Evolutionary conservation across 2,888 invertebrate species (phyloP).

Genomic region (Coleophora flavipennella): DNA sequence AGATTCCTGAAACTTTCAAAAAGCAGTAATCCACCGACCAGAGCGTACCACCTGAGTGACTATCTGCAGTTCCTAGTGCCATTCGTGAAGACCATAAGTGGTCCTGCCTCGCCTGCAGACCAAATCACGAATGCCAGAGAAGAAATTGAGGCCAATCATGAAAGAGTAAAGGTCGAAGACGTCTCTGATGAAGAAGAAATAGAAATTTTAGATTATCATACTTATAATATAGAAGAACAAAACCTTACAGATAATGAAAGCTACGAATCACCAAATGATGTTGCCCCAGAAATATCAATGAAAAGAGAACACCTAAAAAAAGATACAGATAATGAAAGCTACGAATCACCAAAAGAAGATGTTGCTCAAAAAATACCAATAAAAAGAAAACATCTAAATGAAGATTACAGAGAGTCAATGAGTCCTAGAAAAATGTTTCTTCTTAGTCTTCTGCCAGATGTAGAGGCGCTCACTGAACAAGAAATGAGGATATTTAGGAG

Average conservation of each 20-base stretch:
- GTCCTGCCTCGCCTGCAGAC: no score
- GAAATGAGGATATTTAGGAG: conserved; percentile 26
- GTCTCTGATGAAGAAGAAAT: background rate
- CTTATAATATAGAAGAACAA: background rate
- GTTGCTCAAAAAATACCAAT: no score
- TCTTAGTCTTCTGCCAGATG: conserved; percentile 23
- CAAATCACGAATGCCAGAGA: no score
- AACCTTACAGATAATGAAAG: no score
- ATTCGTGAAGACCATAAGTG: conserved; percentile 14
- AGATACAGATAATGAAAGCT: no score
- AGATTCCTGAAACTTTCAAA: conserved; percentile 21
- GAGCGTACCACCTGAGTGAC: conserved; percentile 23
- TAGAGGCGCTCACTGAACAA: conserved; percentile 22
- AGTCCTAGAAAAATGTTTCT: conserved; percentile 27
- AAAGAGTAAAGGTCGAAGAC: background rate
- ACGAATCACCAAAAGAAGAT: no score
- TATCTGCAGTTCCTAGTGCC: conserved; percentile 22
- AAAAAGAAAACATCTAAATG: conserved; percentile 6
- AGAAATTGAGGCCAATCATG: background rate
- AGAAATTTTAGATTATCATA: background rate
- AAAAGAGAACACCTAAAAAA: conserved; percentile 6
- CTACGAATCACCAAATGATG: no score
- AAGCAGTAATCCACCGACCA: conserved; percentile 18
- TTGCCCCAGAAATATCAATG: no score
- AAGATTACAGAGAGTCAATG: background rate